Conservation (phyloP, 2,797 vertebrate genomes). For the Pseudotriccus pelzelni region DNA sequence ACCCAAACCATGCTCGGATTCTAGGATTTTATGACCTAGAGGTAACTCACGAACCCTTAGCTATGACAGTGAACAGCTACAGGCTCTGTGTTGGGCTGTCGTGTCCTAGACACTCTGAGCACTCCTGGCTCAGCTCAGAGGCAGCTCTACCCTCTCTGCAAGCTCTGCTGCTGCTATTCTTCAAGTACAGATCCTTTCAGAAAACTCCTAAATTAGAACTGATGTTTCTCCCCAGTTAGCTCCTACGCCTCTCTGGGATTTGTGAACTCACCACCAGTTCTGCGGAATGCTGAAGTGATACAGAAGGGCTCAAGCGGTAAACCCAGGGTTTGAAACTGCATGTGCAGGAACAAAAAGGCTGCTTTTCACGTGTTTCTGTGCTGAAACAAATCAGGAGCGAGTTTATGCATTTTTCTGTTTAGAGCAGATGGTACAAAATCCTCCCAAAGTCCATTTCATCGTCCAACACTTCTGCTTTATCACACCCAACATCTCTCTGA, state of each 20-base stretch:
- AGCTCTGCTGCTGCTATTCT: background rate
- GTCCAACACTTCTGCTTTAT: background rate
- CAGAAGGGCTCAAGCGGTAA: background rate
- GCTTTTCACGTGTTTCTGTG: fast-evolving
- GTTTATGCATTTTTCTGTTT: background rate
- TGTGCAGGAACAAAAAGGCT: background rate
- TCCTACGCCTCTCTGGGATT: background rate
- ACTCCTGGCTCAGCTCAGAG: fast-evolving
- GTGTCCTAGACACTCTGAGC: fast-evolving
- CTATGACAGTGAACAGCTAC: fast-evolving
- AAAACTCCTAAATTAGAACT: fast-evolving
- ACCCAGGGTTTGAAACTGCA: background rate
- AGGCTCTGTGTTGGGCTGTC: fast-evolving
- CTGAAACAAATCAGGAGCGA: background rate
- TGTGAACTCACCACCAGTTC: fast-evolving
- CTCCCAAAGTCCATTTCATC: background rate
- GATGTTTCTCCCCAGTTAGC: background rate
- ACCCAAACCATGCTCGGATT: background rate
- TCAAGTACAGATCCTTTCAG: background rate
- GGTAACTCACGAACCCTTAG: background rate
- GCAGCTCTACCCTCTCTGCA: background rate
- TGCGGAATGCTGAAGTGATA: background rate
- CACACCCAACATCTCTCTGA: background rate
- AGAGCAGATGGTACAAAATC: background rate
- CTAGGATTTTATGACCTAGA: background rate